Evolutionary conservation across 2,113 vertebrate genomes (phyloP), one percentile per base, ranked within the genome.

Genomic region (Athene noctua): DNA sequence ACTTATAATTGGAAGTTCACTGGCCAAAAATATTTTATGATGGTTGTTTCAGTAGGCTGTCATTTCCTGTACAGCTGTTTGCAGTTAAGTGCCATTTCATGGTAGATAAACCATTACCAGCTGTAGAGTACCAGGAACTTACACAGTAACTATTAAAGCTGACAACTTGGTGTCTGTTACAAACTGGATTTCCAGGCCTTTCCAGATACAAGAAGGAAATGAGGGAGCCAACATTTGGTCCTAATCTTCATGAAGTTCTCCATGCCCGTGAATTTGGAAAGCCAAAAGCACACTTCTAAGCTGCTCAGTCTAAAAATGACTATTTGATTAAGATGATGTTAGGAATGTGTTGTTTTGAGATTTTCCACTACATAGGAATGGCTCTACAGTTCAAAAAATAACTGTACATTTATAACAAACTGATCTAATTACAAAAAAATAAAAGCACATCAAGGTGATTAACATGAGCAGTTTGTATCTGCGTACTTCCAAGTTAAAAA

Each of bases 41-140:
- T 47, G 59, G 95, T 84, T 95, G 95, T 95, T 96, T 67, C 94
- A 90, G 88, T 80, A 94, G 93, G 94, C 81, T 94, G 96, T 82
- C 96, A 98, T 97, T 98, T 98, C 97, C 97, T 97, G 94, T 66
- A 96, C 97, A 90, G 57, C 91, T 93, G 96, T 92, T 96, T 88
- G 85, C 80, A 94, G 93, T 97, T 90, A 97, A 72, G 80, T 13
- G 18, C 17, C 12, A n/a, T 82, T 94, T 92, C 92, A 97, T 92
- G 79, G 96, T 23, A 96, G 88, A 96, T 82, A 97, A 96, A 96
- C 90, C 88, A 91, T 74, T 72, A 80, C 92, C 91, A 88, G 92
- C 90, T 94, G 92, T 26, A 68, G 36, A 72, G 20, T 74, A 72
- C 80, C 65, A 92, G 89, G 52, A 90, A 96, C 77, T 81, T 92